Evolutionary conservation across 37 sponge, comb jelly and placozoan species (phyloP), one percentile per base, ranked within the genome.

Genomic region (Hormiphora californensis): DNA sequence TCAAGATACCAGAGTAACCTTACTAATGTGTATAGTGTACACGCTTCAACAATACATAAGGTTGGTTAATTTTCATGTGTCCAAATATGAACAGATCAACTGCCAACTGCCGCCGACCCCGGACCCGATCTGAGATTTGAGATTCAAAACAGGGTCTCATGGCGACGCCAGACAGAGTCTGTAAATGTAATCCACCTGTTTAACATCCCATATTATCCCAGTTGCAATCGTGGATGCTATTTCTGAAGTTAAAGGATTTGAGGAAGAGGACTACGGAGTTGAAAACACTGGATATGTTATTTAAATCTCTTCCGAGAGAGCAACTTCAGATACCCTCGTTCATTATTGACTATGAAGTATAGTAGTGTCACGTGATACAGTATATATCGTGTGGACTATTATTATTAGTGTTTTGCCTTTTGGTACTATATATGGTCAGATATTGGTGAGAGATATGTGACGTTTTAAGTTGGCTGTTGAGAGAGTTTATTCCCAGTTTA

Each of bases 291-390:
- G 41, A 33, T 32, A 22, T 11, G 5, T 30, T 73, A 15, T 73
- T 73, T 28, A 28, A 73, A 46, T 43, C 12, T 25, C 1, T 73
- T 22, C 38, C 81, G 0, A 43, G 46, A 3, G 36, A 73, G 25
- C 81, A 73, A 41, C 32, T 73, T 4, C 81, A 73, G 25, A 36
- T 73, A 22, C 81, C 81, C 25, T 46, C 40, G 81, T 73, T 73
- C 44, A 73, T 73, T 28, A 43, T 73, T 5, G 81, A 73, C 81
- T 73, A 41, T 28, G 35, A 33, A n/a, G n/a, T n/a, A n/a, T n/a
- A n/a, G n/a, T n/a, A n/a, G n/a, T n/a, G n/a, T n/a, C n/a, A n/a
- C n/a, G n/a, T n/a, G n/a, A n/a, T n/a, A n/a, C n/a, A n/a, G n/a
- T n/a, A n/a, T n/a, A n/a, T n/a, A n/a, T n/a, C n/a, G n/a, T n/a